Conservation (phyloP, 1,140 invertebrate species). For the Drosophila neocordata region DNA sequence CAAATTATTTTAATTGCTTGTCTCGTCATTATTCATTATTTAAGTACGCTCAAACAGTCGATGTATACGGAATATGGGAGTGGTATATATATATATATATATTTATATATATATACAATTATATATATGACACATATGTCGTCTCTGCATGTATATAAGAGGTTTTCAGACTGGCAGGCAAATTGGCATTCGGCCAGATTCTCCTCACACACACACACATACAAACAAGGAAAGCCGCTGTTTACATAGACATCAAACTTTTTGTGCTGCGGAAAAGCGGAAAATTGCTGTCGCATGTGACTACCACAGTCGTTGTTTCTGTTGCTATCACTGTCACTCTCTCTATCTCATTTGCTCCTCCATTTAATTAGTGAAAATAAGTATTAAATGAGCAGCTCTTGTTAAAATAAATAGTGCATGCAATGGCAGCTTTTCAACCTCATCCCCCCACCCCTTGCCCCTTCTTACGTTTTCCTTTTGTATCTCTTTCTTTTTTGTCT, state of each 20-base stretch:
- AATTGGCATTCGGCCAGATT: conserved; percentile 58
- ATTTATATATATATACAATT: conserved; percentile 16
- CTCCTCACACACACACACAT: conserved; percentile 43
- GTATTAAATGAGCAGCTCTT: conserved; percentile 80
- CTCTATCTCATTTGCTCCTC: conserved; percentile 34
- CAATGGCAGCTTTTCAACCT: conserved; percentile 47
- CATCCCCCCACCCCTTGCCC: neutral
- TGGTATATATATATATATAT: conserved; percentile 32
- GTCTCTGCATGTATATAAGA: conserved; percentile 33
- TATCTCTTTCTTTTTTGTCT: neutral
- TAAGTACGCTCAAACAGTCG: conserved; percentile 76
- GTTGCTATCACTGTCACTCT: conserved; percentile 4
- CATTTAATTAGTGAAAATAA: conserved; percentile 81
- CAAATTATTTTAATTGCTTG: conserved; percentile 83
- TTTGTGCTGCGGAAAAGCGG: conserved; percentile 69
- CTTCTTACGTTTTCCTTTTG: neutral
- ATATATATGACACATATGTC: conserved; percentile 1
- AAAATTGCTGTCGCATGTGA: conserved; percentile 56
- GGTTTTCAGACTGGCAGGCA: conserved; percentile 32
- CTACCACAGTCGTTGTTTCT: neutral
- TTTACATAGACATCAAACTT: conserved; percentile 80
- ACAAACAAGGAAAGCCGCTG: conserved; percentile 61
- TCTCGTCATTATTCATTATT: conserved; percentile 83
- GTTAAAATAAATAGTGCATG: conserved; percentile 82
- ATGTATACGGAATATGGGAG: conserved; percentile 43